Conservation (phyloP, 2,888 invertebrate species). For the Scotopteryx bipunctaria region DNA sequence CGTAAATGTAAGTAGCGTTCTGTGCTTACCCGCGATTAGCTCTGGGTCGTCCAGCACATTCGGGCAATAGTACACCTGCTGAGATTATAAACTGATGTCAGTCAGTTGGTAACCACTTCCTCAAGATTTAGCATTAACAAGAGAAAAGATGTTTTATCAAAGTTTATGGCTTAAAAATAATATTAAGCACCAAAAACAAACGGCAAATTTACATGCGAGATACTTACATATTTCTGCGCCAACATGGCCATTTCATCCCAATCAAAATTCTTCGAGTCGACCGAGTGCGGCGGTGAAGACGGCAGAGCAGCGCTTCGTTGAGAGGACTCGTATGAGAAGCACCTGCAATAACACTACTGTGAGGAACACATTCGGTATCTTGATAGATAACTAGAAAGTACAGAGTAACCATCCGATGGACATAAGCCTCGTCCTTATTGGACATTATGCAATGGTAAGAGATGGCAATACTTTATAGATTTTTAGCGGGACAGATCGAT, state of each 20-base stretch:
- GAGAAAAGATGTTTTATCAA: too few species aligned
- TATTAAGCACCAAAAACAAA: too few species aligned
- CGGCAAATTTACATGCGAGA: not conserved
- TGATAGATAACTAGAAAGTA: not conserved
- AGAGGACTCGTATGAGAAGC: slow-evolving; percentile 88
- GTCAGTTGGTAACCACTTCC: not conserved
- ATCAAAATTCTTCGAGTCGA: slow-evolving; percentile 76
- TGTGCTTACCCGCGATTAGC: slow-evolving; percentile 93
- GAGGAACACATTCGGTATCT: not conserved
- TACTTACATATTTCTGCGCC: slow-evolving; percentile 68
- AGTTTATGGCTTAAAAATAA: too few species aligned
- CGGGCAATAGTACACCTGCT: slow-evolving; percentile 88
- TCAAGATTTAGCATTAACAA: too few species aligned
- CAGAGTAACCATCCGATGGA: too few species aligned
- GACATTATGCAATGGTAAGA: too few species aligned
- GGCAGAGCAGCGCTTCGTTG: slow-evolving; percentile 83
- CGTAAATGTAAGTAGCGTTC: slow-evolving; percentile 93
- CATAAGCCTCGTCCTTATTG: too few species aligned
- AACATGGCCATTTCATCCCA: slow-evolving; percentile 76
- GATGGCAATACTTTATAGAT: too few species aligned
- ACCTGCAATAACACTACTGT: slow-evolving; percentile 54
- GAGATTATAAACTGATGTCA: slow-evolving; percentile 23
- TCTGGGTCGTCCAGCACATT: slow-evolving; percentile 97
- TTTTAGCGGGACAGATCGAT: too few species aligned
- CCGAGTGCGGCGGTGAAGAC: slow-evolving; percentile 71